phyloP scores from a whole-genome alignment of 2,888 invertebrate species.

The Dasysyrphus albostriatus region DNA sequence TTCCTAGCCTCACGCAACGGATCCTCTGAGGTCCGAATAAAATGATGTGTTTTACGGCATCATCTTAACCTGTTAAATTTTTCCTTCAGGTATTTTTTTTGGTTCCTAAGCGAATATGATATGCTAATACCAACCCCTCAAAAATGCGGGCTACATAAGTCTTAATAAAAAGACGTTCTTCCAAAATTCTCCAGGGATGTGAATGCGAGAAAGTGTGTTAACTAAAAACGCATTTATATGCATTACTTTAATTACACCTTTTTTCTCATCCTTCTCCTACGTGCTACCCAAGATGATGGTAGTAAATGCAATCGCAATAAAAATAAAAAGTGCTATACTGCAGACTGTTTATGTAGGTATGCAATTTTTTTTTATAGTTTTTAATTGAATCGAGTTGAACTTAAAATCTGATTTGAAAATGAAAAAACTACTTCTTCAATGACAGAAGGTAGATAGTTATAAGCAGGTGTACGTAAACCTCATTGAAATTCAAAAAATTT shows the following conservation, averaged over 20 bases:
- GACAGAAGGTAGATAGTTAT: background rate
- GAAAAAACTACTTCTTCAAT: background rate
- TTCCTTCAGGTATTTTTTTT: too few relatives aligned
- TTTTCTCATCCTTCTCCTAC: too few relatives aligned
- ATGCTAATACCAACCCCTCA: too few relatives aligned
- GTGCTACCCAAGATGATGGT: too few relatives aligned
- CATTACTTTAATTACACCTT: background rate
- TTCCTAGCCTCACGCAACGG: too few relatives aligned
- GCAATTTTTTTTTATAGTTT: background rate
- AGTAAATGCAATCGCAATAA: background rate
- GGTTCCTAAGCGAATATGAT: too few relatives aligned
- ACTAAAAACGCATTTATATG: background rate
- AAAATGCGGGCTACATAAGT: too few relatives aligned
- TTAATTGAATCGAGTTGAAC: constrained; percentile 9
- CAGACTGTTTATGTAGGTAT: background rate
- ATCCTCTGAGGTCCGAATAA: too few relatives aligned
- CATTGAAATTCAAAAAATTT: constrained; percentile 10
- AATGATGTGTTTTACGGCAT: too few relatives aligned
- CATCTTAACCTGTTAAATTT: too few relatives aligned
- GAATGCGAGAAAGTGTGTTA: background rate
- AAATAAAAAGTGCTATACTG: background rate
- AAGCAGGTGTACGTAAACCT: background rate
- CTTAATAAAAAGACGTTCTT: background rate
- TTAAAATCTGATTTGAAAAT: background rate
- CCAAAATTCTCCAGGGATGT: background rate